These are phyloP conservation scores for Symphodus melops DNA, from an alignment of 2,113 vertebrate species.

Conservation along the genomic window DNA sequence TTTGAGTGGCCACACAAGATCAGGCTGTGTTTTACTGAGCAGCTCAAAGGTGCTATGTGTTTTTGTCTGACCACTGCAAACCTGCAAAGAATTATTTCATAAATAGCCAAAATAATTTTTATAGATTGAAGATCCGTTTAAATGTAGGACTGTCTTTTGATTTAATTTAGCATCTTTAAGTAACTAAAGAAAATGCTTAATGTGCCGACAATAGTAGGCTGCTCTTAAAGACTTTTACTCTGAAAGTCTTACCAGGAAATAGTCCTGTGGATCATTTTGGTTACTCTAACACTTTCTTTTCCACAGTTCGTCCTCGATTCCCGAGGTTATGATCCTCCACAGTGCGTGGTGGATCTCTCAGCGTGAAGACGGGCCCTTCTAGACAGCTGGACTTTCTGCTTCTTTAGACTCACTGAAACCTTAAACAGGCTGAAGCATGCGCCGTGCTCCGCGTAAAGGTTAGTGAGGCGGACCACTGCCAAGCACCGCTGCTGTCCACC, in stretches of 20 bases:
- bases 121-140: too few species aligned
- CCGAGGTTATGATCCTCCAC: constrained; percentile 11
- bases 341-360: constrained; percentile 2
- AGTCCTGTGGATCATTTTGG: rapidly evolving
- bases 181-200: too few species aligned
- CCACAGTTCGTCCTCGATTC: constrained; percentile 11
- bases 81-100: too few species aligned
- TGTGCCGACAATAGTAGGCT: too few species aligned
- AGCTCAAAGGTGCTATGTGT: too few species aligned
- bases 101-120: too few species aligned
- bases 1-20: too few species aligned
- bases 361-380: constrained; percentile 13
- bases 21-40: too few species aligned
- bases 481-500: constrained; percentile 24
- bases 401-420: neutral
- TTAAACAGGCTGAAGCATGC: constrained; percentile 6
- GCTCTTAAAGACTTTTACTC: constrained; percentile 50
- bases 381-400: neutral
- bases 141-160: too few species aligned
- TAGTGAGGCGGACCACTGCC: constrained; percentile 20
- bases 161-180: too few species aligned
- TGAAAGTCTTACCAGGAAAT: constrained; percentile 50
- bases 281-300: neutral
- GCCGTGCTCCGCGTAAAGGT: constrained; percentile 1
- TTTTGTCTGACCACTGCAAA: too few species aligned